phyloP scores from a whole-genome alignment of 2,113 vertebrate species.

The Castor canadensis region DNA sequence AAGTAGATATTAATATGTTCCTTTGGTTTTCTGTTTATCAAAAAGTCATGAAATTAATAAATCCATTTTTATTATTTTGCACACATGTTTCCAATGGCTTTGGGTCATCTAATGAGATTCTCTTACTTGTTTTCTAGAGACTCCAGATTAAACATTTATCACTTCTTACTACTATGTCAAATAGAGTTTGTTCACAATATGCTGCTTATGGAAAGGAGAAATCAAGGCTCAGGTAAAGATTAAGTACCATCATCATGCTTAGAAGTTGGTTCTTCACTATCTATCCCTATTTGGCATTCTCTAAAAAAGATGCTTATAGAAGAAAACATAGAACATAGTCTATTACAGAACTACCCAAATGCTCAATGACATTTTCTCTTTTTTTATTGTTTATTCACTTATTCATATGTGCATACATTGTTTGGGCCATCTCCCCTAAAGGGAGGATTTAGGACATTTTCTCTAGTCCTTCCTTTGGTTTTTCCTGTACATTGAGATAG shows the following conservation, averaged over 20 bases:
- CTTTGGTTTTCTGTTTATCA: background rate
- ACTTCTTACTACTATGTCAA: constrained; percentile 81
- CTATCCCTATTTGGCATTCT: background rate
- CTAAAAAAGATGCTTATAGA: background rate
- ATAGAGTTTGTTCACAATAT: constrained; percentile 81
- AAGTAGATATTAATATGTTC: background rate
- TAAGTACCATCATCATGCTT: background rate
- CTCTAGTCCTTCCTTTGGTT: background rate
- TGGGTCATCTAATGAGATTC: background rate
- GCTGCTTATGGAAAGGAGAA: constrained; percentile 79
- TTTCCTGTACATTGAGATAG: background rate
- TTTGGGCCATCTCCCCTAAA: no score
- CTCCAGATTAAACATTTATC: constrained; percentile 80
- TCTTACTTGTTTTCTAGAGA: constrained; percentile 74
- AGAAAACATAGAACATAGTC: background rate
- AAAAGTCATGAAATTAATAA: background rate
- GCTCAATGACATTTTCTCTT: background rate
- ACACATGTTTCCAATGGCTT: background rate
- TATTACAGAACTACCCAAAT: background rate
- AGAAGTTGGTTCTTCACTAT: background rate
- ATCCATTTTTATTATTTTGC: background rate
- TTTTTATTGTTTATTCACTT: no score
- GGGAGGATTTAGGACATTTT: no score
- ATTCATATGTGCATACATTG: no score
- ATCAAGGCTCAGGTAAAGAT: constrained; percentile 81